Base-by-base conservation (phyloP, 2,113 vertebrate genomes). In the Ptyas mucosa region DNA sequence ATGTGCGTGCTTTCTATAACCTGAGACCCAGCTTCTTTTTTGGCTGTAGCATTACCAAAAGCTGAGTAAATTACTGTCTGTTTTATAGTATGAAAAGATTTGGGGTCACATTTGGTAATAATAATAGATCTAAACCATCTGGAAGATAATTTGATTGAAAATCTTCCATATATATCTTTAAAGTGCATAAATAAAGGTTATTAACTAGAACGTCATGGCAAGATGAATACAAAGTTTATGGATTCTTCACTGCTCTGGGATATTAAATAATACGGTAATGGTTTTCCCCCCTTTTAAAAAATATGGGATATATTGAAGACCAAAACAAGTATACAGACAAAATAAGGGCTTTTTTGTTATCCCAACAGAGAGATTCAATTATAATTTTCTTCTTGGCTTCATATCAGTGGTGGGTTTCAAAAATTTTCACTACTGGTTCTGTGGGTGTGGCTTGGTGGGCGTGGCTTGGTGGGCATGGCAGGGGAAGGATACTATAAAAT, bases 361-460 rank as follows among this genome's bases (percentile, higher is more conserved):
- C 5, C 43, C 15, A 61, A 24, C 2, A 29, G 43, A 46, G 26
- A 49, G 39, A 89, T 3, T 46, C 43, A n/a, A 24, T 89, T 57
- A 54, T 69, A 85, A 92, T 64, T 53, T 34, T 88, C 34, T 75
- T 53, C 11, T 46, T 89, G 87, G 52, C 58, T 8, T 95, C 93
- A 43, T 43, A 43, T 43, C 15, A 54, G 53, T 54, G 53, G 53
- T 20, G 15, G 18, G 15, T 20, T 54, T 54, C 15, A 54, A 54
- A 54, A 1, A 0, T 54, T 54, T 54, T 54, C 20, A 54, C 18
- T 53, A 53, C 53, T 3, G 3, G 53, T 20, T 54, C 1, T 18
- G 53, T 54, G 53, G 43, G 43, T 43, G 43, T 43, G 43, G 43
- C 43, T 43, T 43, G 43, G 43, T 43, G 43, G 3, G 43, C 43